Percentiles rank a stretch among this genome's conserved stretches.
Evolutionary conservation across 2,113 vertebrate species (phyloP).

Genomic region (Pimephales promelas): DNA sequence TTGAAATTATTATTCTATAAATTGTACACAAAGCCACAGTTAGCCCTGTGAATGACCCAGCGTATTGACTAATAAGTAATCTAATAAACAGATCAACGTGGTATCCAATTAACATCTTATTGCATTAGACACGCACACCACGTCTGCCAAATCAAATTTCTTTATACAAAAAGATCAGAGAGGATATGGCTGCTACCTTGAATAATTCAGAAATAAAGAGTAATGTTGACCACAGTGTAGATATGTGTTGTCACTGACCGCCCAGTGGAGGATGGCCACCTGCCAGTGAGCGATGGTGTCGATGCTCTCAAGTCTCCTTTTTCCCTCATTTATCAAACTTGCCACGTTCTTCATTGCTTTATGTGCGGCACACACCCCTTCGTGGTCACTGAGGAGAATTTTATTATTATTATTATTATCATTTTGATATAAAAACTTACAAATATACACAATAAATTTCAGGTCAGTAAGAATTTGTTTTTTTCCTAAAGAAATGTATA

Average conservation of each 20-base stretch:
- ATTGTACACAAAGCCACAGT: background rate
- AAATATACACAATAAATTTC: background rate
- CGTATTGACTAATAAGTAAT: background rate
- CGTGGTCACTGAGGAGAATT: constrained; percentile 81
- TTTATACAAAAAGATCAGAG: background rate
- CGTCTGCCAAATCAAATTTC: background rate
- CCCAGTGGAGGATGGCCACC: constrained; percentile 93
- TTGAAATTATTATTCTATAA: background rate
- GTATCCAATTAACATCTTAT: constrained; percentile 6
- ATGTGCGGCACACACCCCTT: constrained; percentile 85
- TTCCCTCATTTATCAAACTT: constrained; percentile 95
- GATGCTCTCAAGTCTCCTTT: constrained; percentile 91
- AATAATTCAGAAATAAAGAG: background rate
- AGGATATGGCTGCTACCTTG: no score
- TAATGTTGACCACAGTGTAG: background rate
- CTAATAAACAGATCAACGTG: constrained; percentile 13
- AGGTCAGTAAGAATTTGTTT: background rate
- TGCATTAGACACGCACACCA: background rate
- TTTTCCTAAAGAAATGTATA: background rate
- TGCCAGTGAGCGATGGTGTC: constrained; percentile 97
- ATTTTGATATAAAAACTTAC: background rate
- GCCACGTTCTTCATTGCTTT: constrained; percentile 97
- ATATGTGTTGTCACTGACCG: constrained; percentile 77
- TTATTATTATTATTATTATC: background rate
- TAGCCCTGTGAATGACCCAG: constrained; percentile 5